phyloP scores from a whole-genome alignment of 2,888 invertebrate genomes.

The Cryptocephalus moraei region DNA sequence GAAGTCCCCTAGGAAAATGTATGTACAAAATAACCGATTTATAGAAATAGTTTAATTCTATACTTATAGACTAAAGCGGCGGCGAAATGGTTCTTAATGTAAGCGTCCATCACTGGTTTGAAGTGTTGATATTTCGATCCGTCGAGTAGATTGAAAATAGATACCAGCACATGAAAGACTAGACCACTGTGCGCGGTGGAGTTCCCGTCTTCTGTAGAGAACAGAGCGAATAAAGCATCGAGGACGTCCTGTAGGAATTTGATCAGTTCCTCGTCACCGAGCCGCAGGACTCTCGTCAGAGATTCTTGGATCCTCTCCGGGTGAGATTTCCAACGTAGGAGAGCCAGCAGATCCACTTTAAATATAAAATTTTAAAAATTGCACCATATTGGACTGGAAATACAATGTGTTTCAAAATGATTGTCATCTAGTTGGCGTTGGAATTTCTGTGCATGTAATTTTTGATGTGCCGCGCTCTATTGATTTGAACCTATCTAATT shows the following conservation, averaged over 20 bases:
- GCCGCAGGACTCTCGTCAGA: constrained; percentile 64
- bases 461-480: too few species aligned
- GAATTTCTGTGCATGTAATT: too few species aligned
- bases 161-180: constrained; percentile 86
- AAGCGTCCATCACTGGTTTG: constrained; percentile 86
- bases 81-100: constrained; percentile 89
- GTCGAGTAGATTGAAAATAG: constrained; percentile 82
- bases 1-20: constrained; percentile 52
- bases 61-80: constrained; percentile 90
- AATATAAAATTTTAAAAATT: too few species aligned
- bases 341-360: constrained; percentile 67
- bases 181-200: constrained; percentile 81
- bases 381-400: too few species aligned
- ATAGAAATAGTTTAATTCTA: constrained; percentile 26
- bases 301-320: constrained; percentile 83
- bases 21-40: neutral
- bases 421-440: too few species aligned
- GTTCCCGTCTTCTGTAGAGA: constrained; percentile 87
- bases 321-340: constrained; percentile 85
- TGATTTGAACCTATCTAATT: too few species aligned
- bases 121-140: constrained; percentile 91
- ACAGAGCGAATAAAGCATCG: constrained; percentile 87
- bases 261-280: constrained; percentile 85
- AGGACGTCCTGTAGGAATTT: constrained; percentile 92
- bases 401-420: too few species aligned